A percentile compares a stretch with the other conserved stretches of the same genome.
phyloP scores from a whole-genome alignment of 2,888 invertebrate species.

The Dione juno region DNA sequence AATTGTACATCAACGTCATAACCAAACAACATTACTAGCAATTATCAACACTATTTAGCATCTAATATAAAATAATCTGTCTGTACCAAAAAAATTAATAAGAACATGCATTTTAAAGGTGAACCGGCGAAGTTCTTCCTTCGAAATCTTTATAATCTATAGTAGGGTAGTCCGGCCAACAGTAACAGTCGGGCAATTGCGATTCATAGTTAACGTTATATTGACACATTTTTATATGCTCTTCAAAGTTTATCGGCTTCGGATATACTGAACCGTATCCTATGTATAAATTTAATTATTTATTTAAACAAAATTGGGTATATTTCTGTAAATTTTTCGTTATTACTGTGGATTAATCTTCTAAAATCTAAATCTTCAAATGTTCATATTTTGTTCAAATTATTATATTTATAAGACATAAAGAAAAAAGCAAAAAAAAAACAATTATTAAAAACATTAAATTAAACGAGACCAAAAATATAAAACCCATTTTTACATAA shows the following conservation, averaged over 20 bases:
- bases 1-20: too few relatives aligned
- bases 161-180: constrained; percentile 50
- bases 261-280: constrained; percentile 85
- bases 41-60: not conserved
- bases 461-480: not conserved
- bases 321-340: too few relatives aligned
- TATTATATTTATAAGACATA: too few relatives aligned
- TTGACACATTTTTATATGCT: constrained; percentile 73
- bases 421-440: too few relatives aligned
- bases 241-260: constrained; percentile 80
- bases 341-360: too few relatives aligned
- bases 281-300: constrained; percentile 52
- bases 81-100: constrained; percentile 8
- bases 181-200: constrained; percentile 51
- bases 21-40: constrained; percentile 27
- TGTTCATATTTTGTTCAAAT: too few relatives aligned
- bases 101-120: constrained; percentile 39
- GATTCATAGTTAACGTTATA: constrained; percentile 50
- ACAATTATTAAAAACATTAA: too few relatives aligned
- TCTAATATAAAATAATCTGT: not conserved
- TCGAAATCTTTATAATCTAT: constrained; percentile 43
- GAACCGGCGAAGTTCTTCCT: constrained; percentile 38
- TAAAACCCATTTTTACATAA: not conserved
- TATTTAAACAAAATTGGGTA: not conserved
- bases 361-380: too few relatives aligned